phyloP scores from a whole-genome alignment of 2,797 vertebrate genomes.

The Prunella strophiata region DNA sequence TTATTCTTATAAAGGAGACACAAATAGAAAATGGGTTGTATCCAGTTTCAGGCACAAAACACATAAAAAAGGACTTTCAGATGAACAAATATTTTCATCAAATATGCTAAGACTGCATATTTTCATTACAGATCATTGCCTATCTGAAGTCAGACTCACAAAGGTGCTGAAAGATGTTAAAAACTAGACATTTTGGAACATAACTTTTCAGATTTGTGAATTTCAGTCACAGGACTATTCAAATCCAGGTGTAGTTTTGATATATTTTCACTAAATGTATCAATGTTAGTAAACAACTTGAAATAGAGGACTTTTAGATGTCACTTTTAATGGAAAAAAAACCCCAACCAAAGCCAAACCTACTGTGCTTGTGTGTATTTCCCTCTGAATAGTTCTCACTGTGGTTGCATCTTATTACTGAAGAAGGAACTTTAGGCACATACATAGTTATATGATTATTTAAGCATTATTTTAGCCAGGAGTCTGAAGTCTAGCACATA shows the following conservation, averaged over 20 bases:
- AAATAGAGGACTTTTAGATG: background rate
- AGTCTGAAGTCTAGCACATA: background rate
- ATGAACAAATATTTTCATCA: background rate
- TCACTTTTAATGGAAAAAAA: background rate
- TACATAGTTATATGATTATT: background rate
- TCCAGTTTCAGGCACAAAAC: background rate
- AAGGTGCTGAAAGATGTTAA: background rate
- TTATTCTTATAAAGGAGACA: slow-evolving; percentile 27
- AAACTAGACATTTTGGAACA: background rate
- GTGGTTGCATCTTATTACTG: background rate
- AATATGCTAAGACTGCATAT: background rate
- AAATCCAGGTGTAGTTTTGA: background rate
- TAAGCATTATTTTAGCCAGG: background rate
- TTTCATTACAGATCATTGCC: background rate
- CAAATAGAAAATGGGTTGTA: background rate
- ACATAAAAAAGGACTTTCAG: background rate
- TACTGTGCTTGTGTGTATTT: background rate
- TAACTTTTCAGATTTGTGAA: background rate
- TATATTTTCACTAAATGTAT: background rate
- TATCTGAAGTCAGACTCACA: background rate
- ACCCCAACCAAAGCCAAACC: fast-evolving
- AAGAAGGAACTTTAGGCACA: background rate
- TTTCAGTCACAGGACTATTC: background rate
- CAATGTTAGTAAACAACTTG: background rate
- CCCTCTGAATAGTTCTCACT: background rate